Percentiles rank a stretch among this genome's conserved stretches.
These are phyloP conservation scores for Ernsta delagoae DNA, from an alignment of 2,888 invertebrate species.

Conservation along the genomic window DNA sequence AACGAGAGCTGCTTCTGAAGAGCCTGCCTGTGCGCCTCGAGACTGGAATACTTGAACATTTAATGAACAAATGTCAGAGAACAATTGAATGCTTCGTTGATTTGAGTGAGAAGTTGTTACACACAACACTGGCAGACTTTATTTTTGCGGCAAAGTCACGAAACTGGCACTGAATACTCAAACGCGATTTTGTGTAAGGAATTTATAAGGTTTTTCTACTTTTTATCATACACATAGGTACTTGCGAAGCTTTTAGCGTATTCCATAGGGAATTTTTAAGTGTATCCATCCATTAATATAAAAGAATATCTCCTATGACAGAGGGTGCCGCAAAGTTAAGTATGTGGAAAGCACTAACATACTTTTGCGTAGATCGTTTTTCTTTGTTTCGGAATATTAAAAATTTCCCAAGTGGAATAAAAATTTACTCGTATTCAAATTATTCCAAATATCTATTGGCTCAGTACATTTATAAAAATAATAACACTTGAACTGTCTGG, in stretches of 20 bases:
- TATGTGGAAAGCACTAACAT: not conserved
- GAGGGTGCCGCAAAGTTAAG: too few relatives aligned
- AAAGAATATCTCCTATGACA: too few relatives aligned
- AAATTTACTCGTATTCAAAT: too few relatives aligned
- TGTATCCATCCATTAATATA: too few relatives aligned
- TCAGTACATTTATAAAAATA: not conserved
- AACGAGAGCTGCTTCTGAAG: constrained; percentile 67
- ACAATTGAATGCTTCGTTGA: constrained; percentile 51
- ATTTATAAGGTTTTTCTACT: too few relatives aligned
- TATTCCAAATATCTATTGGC: not conserved
- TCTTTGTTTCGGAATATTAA: not conserved
- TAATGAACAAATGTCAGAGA: constrained; percentile 59
- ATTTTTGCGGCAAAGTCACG: constrained; percentile 30
- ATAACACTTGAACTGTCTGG: not conserved
- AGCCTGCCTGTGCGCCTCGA: constrained; percentile 52
- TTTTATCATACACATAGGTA: too few relatives aligned
- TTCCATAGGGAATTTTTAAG: too few relatives aligned
- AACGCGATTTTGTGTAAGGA: not conserved
- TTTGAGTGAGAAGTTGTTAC: constrained; percentile 50
- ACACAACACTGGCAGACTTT: constrained; percentile 25
- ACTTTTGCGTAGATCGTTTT: not conserved
- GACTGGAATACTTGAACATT: constrained; percentile 57
- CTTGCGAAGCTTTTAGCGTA: too few relatives aligned
- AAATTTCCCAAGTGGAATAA: not conserved
- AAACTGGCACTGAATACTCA: constrained; percentile 29